These are phyloP conservation scores for Lepidurus apus DNA, from an alignment of 1,140 invertebrate genomes.

Conservation along the genomic window DNA sequence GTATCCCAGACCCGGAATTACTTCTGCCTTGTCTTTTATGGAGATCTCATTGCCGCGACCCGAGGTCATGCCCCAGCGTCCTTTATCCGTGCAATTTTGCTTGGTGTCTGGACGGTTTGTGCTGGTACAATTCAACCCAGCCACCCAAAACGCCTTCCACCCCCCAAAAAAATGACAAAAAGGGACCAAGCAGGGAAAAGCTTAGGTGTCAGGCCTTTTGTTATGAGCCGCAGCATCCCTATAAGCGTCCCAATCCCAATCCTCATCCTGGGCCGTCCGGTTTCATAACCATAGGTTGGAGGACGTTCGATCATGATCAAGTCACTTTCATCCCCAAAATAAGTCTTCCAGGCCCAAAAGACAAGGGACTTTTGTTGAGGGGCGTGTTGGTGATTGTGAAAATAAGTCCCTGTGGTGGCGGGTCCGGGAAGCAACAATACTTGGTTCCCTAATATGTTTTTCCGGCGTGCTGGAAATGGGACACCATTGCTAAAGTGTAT, in stretches of 20 bases:
- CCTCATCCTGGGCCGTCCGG: neutral
- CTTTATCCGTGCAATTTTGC: conserved; percentile 1
- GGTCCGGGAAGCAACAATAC: too few relatives aligned
- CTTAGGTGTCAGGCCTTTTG: neutral
- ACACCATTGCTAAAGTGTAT: conserved; percentile 22
- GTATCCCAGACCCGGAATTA: neutral
- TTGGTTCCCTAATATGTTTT: too few relatives aligned
- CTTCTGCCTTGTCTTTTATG: too few relatives aligned
- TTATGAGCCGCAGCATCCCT: conserved; percentile 9
- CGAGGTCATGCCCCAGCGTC: neutral
- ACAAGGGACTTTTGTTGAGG: neutral
- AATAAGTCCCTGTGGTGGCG: too few relatives aligned
- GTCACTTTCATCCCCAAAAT: neutral
- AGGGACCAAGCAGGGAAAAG: neutral
- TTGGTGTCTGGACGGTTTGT: neutral
- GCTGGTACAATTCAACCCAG: neutral
- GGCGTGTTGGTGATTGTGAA: neutral
- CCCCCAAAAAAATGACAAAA: neutral
- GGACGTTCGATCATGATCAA: conserved; percentile 14
- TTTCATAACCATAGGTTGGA: neutral
- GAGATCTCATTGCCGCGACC: neutral
- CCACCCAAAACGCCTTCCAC: neutral
- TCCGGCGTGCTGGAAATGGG: neutral
- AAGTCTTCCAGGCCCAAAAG: neutral
- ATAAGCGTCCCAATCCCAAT: neutral